Evolutionary conservation across 2,888 invertebrate species (phyloP).

Genomic region (Scaptomyza caliginosa): DNA sequence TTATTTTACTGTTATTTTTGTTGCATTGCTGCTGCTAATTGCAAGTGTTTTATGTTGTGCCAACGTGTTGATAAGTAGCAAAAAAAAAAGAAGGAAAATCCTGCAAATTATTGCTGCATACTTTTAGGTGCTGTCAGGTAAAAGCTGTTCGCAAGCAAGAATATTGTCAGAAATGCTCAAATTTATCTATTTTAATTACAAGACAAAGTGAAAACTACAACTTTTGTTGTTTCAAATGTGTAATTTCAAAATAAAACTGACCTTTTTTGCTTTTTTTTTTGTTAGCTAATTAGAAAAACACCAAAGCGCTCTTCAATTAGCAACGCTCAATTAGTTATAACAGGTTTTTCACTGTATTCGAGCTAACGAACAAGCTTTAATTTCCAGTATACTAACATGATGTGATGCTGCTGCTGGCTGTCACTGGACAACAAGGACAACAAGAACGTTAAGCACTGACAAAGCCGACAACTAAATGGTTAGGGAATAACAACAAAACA

Average conservation of each 20-base stretch:
- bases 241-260: constrained; percentile 2
- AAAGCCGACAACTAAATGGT: constrained; percentile 69
- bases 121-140: constrained; percentile 7
- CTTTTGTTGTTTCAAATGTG: not conserved
- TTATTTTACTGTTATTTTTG: constrained; percentile 11
- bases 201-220: not conserved
- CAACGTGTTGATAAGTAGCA: constrained; percentile 44
- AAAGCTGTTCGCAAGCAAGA: not conserved
- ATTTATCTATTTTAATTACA: not conserved
- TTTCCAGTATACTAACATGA: constrained; percentile 15
- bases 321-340: constrained; percentile 20
- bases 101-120: constrained; percentile 23
- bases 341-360: not conserved
- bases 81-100: too few species aligned
- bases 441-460: constrained; percentile 40
- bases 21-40: constrained; percentile 38
- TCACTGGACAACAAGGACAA: constrained; percentile 22
- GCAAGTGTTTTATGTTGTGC: constrained; percentile 20
- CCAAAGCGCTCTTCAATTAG: constrained; percentile 26
- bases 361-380: constrained; percentile 25
- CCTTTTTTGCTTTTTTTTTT: too few species aligned
- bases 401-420: constrained; percentile 11
- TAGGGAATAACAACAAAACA: constrained; percentile 40
- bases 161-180: too few species aligned
- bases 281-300: not conserved